Conservation (phyloP, 2,797 vertebrate species). For the Anomalospiza imberbis region DNA sequence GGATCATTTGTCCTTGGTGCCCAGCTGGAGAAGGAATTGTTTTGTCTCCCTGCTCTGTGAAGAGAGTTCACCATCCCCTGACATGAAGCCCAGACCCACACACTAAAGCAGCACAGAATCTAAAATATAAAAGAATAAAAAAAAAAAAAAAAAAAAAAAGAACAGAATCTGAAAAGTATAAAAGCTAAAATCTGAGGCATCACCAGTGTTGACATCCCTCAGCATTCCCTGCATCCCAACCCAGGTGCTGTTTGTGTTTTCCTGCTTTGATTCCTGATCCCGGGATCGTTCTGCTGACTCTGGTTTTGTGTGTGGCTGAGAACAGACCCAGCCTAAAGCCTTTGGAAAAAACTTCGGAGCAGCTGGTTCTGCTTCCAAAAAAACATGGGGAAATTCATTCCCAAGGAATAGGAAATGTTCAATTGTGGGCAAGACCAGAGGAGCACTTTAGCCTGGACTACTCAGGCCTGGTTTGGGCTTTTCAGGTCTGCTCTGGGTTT, state of each 20-base stretch:
- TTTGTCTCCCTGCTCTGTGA: no score
- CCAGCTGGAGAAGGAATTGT: no score
- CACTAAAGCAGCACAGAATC: neutral
- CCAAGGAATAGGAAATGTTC: neutral
- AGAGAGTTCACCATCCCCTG: neutral
- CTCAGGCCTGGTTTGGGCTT: neutral
- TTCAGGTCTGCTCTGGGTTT: fast-evolving
- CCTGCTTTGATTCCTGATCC: neutral
- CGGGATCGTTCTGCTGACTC: neutral
- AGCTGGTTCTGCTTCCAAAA: neutral
- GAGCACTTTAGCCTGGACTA: neutral
- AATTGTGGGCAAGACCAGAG: neutral
- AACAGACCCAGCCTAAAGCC: neutral
- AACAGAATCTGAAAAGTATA: neutral
- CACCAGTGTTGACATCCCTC: neutral
- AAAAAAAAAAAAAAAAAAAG: no score
- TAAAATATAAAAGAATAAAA: neutral
- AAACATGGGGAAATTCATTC: neutral
- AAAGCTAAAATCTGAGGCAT: neutral
- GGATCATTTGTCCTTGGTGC: no score
- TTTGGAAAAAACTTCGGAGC: neutral
- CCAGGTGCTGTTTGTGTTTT: neutral
- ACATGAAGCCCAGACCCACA: neutral
- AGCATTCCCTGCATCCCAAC: neutral
- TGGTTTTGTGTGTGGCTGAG: neutral